phyloP scores from a whole-genome alignment of 2,797 vertebrate genomes.

The Sylvilagus floridanus region DNA sequence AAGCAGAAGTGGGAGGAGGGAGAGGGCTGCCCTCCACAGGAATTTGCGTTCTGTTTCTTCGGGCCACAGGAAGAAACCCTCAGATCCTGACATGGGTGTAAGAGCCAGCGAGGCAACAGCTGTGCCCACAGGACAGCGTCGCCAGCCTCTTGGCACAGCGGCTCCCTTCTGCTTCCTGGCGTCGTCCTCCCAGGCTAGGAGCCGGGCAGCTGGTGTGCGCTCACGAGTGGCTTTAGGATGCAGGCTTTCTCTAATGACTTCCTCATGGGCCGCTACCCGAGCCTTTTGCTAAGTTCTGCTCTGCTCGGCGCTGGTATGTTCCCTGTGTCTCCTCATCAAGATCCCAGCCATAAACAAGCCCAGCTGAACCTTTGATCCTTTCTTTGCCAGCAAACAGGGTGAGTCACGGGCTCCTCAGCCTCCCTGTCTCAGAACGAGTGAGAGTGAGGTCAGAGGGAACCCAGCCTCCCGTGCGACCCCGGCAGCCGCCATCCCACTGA shows the following conservation, averaged over 20 bases:
- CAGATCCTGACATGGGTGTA: neutral
- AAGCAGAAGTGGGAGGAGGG: neutral
- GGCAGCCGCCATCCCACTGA: neutral
- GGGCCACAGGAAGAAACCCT: neutral
- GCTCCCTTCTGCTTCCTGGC: slow-evolving; percentile 47
- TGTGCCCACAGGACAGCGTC: neutral
- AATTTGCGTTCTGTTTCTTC: slow-evolving; percentile 25
- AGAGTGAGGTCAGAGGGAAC: slow-evolving; percentile 12
- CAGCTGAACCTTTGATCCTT: slow-evolving; percentile 49
- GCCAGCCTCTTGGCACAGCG: neutral
- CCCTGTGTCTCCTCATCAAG: slow-evolving; percentile 25
- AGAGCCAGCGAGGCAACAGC: neutral
- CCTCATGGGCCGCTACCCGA: slow-evolving; percentile 18
- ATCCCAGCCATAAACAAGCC: slow-evolving; percentile 55
- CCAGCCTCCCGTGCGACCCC: neutral
- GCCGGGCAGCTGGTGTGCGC: slow-evolving; percentile 48
- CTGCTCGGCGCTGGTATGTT: neutral
- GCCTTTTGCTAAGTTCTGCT: slow-evolving; percentile 41
- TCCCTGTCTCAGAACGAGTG: slow-evolving; percentile 4
- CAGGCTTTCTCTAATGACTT: slow-evolving; percentile 28
- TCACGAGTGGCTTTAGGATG: slow-evolving; percentile 43
- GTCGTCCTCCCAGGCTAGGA: slow-evolving; percentile 1
- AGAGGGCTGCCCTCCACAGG: neutral
- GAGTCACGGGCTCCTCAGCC: slow-evolving; percentile 62
- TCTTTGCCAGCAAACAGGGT: slow-evolving; percentile 40